Evolutionary conservation across 2,113 vertebrate genomes (phyloP).

Genomic region (Apistogramma diplotaenia): DNA sequence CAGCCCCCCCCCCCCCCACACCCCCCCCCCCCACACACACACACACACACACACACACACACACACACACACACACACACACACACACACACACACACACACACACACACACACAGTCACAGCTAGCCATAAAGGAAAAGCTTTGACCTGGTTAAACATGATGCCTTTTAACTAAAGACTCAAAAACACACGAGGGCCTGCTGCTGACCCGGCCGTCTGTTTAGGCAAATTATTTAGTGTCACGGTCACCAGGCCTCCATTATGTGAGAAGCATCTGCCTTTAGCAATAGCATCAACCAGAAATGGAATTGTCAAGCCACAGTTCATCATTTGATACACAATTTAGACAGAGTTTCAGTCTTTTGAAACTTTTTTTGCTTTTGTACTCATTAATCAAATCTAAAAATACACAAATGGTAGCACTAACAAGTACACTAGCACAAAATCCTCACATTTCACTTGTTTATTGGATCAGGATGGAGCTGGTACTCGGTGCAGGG

Average conservation of each 20-base stretch:
- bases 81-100: not conserved
- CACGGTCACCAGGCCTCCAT: not conserved
- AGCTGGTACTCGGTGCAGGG: rapidly evolving
- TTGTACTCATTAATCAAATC: too few relatives aligned
- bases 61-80: not conserved
- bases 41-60: not conserved
- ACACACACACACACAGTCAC: not conserved
- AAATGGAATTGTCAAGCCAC: not conserved
- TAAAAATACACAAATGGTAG: too few relatives aligned
- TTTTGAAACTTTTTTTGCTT: not conserved
- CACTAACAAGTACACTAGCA: not conserved
- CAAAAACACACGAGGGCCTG: not conserved
- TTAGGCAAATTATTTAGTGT: not conserved
- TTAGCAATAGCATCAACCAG: not conserved
- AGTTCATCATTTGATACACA: too few relatives aligned
- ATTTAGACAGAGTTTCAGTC: too few relatives aligned
- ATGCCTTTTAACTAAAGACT: constrained; percentile 26
- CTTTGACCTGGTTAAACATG: constrained; percentile 12
- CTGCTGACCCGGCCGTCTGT: not conserved
- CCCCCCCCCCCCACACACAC: too few relatives aligned
- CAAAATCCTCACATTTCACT: not conserved
- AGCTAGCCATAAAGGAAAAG: not conserved
- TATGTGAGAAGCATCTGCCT: not conserved
- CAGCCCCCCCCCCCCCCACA: too few relatives aligned
- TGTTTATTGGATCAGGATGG: not conserved